These are phyloP conservation scores for Sinocyclocheilus anophthalmus DNA, from an alignment of 2,113 vertebrate genomes.

Conservation along the genomic window DNA sequence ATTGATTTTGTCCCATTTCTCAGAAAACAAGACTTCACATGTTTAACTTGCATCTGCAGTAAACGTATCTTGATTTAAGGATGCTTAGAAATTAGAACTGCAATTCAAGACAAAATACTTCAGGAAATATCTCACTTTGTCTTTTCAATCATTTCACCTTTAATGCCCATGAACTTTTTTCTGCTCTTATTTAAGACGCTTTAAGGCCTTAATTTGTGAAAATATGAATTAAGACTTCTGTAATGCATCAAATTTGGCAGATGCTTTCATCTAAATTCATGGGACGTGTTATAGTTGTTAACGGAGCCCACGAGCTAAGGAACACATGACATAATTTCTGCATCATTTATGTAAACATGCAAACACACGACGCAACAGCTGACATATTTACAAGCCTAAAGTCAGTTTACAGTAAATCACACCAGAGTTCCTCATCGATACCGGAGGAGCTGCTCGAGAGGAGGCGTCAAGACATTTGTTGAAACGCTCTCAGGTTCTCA, in stretches of 20 bases:
- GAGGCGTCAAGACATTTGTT: no score
- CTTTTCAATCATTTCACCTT: not conserved
- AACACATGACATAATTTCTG: not conserved
- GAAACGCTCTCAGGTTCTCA: not conserved
- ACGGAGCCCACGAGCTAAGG: not conserved
- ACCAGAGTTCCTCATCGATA: not conserved
- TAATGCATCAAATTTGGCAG: not conserved
- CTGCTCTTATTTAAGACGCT: not conserved
- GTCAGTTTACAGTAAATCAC: not conserved
- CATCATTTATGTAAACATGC: not conserved
- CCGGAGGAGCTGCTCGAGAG: not conserved
- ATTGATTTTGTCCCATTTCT: no score
- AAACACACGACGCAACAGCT: not conserved
- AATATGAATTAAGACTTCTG: not conserved
- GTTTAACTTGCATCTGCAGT: no score
- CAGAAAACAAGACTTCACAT: no score
- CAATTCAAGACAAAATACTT: no score
- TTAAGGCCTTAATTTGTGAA: not conserved
- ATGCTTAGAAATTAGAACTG: no score
- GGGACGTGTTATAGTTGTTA: not conserved
- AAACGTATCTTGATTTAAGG: no score
- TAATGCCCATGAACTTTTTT: not conserved
- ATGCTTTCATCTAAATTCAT: not conserved
- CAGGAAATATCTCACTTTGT: no score
- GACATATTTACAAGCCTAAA: not conserved